These are phyloP conservation scores for Lepidocolaptes lacrymiger DNA, from an alignment of 2,797 vertebrate genomes.

Conservation along the genomic window DNA sequence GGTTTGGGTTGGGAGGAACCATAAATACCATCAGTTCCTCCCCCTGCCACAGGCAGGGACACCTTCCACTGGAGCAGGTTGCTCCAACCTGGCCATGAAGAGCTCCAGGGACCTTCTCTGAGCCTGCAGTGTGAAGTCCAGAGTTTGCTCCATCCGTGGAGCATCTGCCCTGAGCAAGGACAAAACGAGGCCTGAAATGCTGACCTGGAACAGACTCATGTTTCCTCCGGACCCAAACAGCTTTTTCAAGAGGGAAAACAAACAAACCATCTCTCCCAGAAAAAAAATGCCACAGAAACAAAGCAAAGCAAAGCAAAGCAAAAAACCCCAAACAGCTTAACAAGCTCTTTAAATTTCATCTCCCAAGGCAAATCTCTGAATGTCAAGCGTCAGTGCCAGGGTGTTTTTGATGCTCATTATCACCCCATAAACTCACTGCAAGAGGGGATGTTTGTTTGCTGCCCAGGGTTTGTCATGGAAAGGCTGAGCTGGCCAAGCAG, in stretches of 20 bases:
- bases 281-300: neutral
- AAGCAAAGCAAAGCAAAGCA: neutral
- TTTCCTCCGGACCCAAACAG: neutral
- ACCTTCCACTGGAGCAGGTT: neutral
- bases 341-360: neutral
- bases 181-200: rapidly evolving
- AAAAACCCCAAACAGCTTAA: neutral
- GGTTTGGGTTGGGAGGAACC: neutral
- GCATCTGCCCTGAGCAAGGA: neutral
- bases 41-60: neutral
- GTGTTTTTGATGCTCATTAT: neutral
- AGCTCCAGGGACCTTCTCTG: neutral
- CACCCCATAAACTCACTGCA: neutral
- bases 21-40: neutral
- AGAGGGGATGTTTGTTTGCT: neutral
- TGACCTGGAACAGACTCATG: rapidly evolving
- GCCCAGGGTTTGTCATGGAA: neutral
- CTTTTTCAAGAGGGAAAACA: neutral
- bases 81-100: neutral
- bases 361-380: neutral
- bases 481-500: neutral
- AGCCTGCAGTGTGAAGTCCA: rapidly evolving
- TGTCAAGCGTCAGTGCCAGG: neutral
- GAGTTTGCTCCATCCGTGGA: rapidly evolving
- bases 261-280: neutral